Base-by-base conservation (phyloP, 2,113 vertebrate genomes). In the Ibidorhyncha struthersii region DNA sequence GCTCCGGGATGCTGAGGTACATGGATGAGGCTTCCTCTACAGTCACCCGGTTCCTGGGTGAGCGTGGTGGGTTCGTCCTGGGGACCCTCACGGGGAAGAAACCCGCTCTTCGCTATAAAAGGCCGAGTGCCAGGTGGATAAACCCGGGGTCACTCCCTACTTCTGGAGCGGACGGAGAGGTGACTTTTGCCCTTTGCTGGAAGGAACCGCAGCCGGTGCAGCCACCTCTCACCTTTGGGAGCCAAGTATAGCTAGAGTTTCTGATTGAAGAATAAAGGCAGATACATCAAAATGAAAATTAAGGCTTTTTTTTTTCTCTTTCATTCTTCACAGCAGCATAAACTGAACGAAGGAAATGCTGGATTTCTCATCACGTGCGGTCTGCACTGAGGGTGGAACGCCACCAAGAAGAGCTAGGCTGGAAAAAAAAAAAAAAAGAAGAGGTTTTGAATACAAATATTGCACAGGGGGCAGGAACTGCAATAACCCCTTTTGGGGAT, bases 311-410 rank as follows among this genome's bases (percentile, higher is more conserved):
- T 41, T 13, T 6, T 17, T 30, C 7, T 55, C 8, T 12, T 40
- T 58, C 5, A 6, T 27, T 61, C 73, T 29, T 14, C 41, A n/a
- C n/a, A 38, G 18, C 43, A 34, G 32, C 6, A 4, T 25, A 29
- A 72, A 27, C 21, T 40, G 34, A 30, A 11, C 8, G 25, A 52
- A 45, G 27, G 29, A 12, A 17, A n/a, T 3, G 16, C 14, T 58
- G 73, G 36, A 6, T 50, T 63, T 58, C 67, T 27, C 43, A 6
- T 34, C 3, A 0, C 1, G 1, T 8, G 22, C 4, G 3, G 18
- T 18, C 32, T 43, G 34, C 6, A 0, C 32, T 4, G 38, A 38
- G 45, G 34, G 52, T 16, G 32, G 19, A 26, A 47, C 0, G 1
- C 8, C 32, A 27, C n/a, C 40, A 22, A 61, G 55, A 34, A 25